Evolutionary conservation across 1,140 invertebrate genomes (phyloP).

Genomic region (Drosophila quadrilineata): DNA sequence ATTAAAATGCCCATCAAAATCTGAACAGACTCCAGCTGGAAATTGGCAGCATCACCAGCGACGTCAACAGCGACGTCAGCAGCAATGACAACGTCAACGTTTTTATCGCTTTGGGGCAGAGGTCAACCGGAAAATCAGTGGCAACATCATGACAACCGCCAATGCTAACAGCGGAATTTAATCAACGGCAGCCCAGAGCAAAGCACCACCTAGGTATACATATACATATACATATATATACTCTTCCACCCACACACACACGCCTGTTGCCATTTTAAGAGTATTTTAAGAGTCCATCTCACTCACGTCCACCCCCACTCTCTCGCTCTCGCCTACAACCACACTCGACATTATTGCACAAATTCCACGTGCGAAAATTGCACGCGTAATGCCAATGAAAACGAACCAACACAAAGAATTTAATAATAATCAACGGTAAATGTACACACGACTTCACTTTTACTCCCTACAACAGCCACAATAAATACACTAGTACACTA

Average conservation of each 20-base stretch:
- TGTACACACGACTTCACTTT: too few species aligned
- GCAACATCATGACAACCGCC: conserved; percentile 53
- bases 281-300: neutral
- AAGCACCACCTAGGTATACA: neutral
- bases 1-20: conserved; percentile 73
- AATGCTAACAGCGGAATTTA: conserved; percentile 71
- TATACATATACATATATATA: too few species aligned
- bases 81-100: neutral
- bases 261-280: neutral
- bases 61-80: neutral
- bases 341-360: conserved; percentile 63
- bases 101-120: too few species aligned
- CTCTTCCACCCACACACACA: too few species aligned
- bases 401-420: conserved; percentile 58
- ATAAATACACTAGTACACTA: neutral
- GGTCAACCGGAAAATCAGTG: conserved; percentile 74
- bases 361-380: conserved; percentile 78
- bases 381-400: conserved; percentile 71
- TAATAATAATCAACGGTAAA: too few species aligned
- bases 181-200: conserved; percentile 57
- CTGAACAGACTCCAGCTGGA: conserved; percentile 44
- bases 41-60: conserved; percentile 30
- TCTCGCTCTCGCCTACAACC: neutral
- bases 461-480: neutral
- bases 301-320: neutral